These are phyloP conservation scores for Teleopsis dalmanni DNA, from an alignment of 1,140 invertebrate species.

Conservation along the genomic window DNA sequence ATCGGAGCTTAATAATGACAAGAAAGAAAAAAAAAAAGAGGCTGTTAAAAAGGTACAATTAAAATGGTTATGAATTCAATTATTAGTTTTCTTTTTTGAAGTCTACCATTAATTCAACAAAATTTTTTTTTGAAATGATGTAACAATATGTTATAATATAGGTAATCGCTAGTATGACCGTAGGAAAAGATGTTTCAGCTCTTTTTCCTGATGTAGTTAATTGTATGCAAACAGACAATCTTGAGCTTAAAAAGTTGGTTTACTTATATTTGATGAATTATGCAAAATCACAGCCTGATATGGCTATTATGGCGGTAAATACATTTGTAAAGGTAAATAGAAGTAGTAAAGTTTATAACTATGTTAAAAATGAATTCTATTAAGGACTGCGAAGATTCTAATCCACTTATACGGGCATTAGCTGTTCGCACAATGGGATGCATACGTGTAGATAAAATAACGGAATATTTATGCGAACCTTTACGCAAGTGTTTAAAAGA, in stretches of 20 bases:
- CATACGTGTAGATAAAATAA: constrained; percentile 99
- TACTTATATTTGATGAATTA: constrained; percentile 99
- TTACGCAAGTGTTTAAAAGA: constrained; percentile 97
- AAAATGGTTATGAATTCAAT: constrained; percentile 1
- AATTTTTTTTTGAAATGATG: background rate
- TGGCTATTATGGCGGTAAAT: constrained; percentile 99
- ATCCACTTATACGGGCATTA: constrained; percentile 95
- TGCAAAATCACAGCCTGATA: constrained; percentile 99
- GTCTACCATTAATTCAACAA: background rate
- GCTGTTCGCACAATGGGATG: constrained; percentile 99
- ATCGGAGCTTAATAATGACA: constrained; percentile 98
- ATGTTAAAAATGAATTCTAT: constrained; percentile 9
- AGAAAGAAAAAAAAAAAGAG: constrained; percentile 99
- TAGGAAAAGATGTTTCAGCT: constrained; percentile 92
- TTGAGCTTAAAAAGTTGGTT: constrained; percentile 98
- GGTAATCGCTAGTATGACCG: constrained; percentile 99
- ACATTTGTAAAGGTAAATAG: constrained; percentile 94
- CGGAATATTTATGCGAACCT: constrained; percentile 98
- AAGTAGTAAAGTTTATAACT: background rate
- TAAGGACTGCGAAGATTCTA: constrained; percentile 99
- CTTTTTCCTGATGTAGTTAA: constrained; percentile 99
- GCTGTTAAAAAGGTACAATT: constrained; percentile 90
- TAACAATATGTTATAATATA: constrained; percentile 27
- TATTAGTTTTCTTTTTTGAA: background rate
- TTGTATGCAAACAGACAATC: constrained; percentile 99